A percentile compares a stretch with the other conserved stretches of the same genome.
Conservation (phyloP, 2,888 invertebrate species). For the Brassicogethes aeneus region DNA sequence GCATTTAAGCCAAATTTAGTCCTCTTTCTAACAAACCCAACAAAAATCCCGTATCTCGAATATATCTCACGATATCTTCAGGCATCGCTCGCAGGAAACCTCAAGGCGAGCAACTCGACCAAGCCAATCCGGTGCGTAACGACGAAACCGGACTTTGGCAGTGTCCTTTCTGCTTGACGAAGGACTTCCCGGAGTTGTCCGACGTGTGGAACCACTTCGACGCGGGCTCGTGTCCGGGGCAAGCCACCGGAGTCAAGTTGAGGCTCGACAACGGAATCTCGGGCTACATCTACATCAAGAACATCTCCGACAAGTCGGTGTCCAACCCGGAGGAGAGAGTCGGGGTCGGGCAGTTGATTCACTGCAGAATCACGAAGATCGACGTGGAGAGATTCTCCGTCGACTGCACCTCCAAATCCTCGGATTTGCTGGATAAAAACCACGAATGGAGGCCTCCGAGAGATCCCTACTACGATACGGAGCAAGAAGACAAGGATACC, state of each 20-base stretch:
- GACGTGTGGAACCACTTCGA: conserved; percentile 99
- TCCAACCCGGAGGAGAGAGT: conserved; percentile 91
- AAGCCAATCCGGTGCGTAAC: conserved; percentile 91
- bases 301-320: conserved; percentile 88
- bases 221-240: conserved; percentile 90
- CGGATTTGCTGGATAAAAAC: conserved; percentile 85
- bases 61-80: too few species aligned
- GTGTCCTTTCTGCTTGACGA: conserved; percentile 94
- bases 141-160: conserved; percentile 95
- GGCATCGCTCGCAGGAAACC: conserved; percentile 84
- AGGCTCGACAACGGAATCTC: conserved; percentile 79
- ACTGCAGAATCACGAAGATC: conserved; percentile 89
- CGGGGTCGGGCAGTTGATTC: conserved; percentile 70
- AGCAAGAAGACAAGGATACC: conserved; percentile 69
- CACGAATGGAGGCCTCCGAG: conserved; percentile 83
- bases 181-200: conserved; percentile 90
- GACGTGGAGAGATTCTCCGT: conserved; percentile 90
- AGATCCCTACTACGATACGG: conserved; percentile 87
- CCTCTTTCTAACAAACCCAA: too few species aligned
- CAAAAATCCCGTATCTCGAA: too few species aligned
- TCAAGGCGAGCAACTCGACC: conserved; percentile 86
- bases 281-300: conserved; percentile 90
- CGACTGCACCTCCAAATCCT: conserved; percentile 88
- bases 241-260: conserved; percentile 85
- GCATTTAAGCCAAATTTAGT: too few species aligned